phyloP scores from a whole-genome alignment of 2,888 invertebrate genomes.

The Rhagium mordax region DNA sequence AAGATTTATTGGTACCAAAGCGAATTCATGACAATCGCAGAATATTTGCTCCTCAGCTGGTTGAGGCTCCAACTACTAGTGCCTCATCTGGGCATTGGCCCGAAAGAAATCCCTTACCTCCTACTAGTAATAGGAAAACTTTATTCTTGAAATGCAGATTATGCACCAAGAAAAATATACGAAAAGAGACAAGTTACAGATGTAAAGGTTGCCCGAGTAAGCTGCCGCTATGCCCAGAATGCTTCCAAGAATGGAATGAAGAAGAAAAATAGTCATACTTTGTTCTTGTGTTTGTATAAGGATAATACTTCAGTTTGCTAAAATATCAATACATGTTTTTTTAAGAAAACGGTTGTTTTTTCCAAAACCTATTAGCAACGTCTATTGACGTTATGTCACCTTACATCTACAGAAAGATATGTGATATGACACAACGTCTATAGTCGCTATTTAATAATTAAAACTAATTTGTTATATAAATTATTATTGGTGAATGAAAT shows the following conservation, averaged over 20 bases:
- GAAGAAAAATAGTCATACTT: not conserved
- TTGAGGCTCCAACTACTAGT: not conserved
- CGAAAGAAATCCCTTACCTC: not conserved
- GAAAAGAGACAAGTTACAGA: conserved; percentile 8
- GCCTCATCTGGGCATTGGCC: not conserved
- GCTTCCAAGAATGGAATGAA: not conserved
- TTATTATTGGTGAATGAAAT: not conserved
- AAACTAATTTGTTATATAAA: not conserved
- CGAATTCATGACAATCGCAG: not conserved
- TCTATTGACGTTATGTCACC: not conserved
- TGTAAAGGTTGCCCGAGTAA: conserved; percentile 10
- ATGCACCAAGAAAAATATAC: conserved; percentile 1
- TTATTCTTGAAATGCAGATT: conserved; percentile 12
- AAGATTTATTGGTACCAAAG: not conserved
- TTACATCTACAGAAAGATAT: not conserved
- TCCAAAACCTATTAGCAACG: not conserved
- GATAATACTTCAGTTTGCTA: not conserved
- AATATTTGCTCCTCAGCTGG: not conserved
- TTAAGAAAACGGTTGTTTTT: not conserved
- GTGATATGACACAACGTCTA: not conserved
- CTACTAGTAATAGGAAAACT: conserved; percentile 2
- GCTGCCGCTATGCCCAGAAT: conserved; percentile 5
- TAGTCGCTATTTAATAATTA: not conserved
- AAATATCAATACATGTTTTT: conserved; percentile 2
- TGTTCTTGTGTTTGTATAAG: not conserved